A percentile compares a stretch with the other conserved stretches of the same genome.
These are phyloP conservation scores for Catajapyx aquilonaris DNA, from an alignment of 1,140 invertebrate species.

Conservation along the genomic window DNA sequence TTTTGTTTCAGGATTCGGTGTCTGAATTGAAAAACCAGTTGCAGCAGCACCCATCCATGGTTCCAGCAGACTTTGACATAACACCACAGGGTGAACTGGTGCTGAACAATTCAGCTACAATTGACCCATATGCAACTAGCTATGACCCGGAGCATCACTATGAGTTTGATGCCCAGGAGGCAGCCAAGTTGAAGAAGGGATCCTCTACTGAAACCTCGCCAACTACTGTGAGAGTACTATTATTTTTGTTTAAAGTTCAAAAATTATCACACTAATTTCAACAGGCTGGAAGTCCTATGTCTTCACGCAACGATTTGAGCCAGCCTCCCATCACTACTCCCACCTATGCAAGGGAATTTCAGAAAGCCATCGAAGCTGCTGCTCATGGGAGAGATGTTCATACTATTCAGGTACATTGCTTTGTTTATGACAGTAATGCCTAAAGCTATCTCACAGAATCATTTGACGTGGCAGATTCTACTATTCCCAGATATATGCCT, in stretches of 20 bases:
- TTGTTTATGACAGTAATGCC: no score
- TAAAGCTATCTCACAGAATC: no score
- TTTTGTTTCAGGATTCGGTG: slow-evolving; percentile 59
- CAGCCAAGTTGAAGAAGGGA: background rate
- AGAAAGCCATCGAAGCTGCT: slow-evolving; percentile 35
- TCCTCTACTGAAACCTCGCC: no score
- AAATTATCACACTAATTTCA: no score
- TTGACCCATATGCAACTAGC: slow-evolving; percentile 15
- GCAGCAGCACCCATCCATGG: slow-evolving; percentile 68
- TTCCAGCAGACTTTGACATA: slow-evolving; percentile 81
- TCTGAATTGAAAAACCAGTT: slow-evolving; percentile 57
- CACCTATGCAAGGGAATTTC: slow-evolving; percentile 37
- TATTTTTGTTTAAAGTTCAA: no score
- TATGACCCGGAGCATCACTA: slow-evolving; percentile 22
- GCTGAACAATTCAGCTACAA: slow-evolving; percentile 25
- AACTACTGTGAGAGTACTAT: no score
- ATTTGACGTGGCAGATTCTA: no score
- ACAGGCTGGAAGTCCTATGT: no score
- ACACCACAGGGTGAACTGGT: slow-evolving; percentile 42
- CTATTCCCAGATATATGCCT: no score
- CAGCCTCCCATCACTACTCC: slow-evolving; percentile 31
- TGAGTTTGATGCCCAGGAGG: slow-evolving; percentile 14
- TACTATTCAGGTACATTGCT: slow-evolving; percentile 30
- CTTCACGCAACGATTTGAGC: no score
- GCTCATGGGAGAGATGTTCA: slow-evolving; percentile 38